Conservation (phyloP, 2,797 vertebrate genomes). For the Synaphobranchus kaupii region DNA sequence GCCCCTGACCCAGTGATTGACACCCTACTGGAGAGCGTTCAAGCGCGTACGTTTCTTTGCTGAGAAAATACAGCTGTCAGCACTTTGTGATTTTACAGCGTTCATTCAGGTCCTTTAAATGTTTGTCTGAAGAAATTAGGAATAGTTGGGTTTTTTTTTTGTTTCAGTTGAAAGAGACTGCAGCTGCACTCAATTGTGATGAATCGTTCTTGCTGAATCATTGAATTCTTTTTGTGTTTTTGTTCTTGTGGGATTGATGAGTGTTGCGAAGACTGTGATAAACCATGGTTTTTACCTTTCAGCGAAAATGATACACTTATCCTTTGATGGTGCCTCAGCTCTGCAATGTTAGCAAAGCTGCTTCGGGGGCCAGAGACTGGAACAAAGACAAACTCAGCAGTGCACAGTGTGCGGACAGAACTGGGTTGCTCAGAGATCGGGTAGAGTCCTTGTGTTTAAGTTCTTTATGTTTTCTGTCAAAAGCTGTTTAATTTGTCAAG, state of each 20-base stretch:
- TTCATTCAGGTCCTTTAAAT: constrained; percentile 1
- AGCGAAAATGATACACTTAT: constrained; percentile 49
- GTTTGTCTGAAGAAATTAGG: not conserved
- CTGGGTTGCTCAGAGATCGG: not conserved
- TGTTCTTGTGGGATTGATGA: constrained; percentile 45
- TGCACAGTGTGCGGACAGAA: not conserved
- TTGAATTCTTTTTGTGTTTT: constrained; percentile 51
- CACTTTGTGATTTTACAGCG: not conserved
- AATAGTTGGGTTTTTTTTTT: not conserved
- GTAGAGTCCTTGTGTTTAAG: not conserved
- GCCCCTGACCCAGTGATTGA: not conserved
- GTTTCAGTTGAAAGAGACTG: not conserved
- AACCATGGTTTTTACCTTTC: constrained; percentile 50
- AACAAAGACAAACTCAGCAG: not conserved
- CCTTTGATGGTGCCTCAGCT: constrained; percentile 45
- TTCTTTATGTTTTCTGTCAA: not conserved
- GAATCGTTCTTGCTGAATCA: constrained; percentile 73
- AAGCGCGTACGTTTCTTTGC: not conserved
- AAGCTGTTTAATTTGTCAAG: not conserved
- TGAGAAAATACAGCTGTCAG: not conserved
- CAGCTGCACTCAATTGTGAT: constrained; percentile 50
- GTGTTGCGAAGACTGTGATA: constrained; percentile 55
- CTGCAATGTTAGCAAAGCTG: constrained; percentile 28
- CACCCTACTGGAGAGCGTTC: not conserved
- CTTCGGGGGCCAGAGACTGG: not conserved